Evolutionary conservation across 1,140 invertebrate genomes (phyloP).

Genomic region (Papilio dardanus): DNA sequence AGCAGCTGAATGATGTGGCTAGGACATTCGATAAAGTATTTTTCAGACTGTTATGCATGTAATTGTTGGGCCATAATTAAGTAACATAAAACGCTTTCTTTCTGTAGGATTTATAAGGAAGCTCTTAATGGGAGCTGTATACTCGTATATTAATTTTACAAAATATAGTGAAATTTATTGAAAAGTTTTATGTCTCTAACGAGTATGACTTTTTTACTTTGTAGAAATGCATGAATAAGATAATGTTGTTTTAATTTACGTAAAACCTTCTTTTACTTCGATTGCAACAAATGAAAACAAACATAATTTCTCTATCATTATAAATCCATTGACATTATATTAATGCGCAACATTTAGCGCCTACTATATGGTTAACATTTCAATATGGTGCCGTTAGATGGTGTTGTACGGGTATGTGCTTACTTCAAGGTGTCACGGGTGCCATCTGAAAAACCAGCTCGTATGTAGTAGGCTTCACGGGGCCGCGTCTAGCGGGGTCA

Average conservation of each 20-base stretch:
- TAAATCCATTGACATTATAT: slow-evolving; percentile 1
- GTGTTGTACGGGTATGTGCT: slow-evolving; percentile 16
- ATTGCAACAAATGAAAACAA: not conserved
- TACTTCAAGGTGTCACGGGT: slow-evolving; percentile 27
- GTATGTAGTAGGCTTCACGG: slow-evolving; percentile 42
- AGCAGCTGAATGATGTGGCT: not conserved
- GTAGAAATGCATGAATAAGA: not conserved
- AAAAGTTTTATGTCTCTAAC: too few relatives aligned
- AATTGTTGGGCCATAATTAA: not conserved
- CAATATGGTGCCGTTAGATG: slow-evolving; percentile 18
- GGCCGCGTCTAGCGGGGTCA: slow-evolving; percentile 63
- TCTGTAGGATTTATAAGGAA: too few relatives aligned
- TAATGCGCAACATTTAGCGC: not conserved
- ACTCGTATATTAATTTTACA: too few relatives aligned
- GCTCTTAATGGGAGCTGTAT: too few relatives aligned
- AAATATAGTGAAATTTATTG: too few relatives aligned
- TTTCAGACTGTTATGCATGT: not conserved
- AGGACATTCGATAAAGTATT: not conserved
- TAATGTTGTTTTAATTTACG: not conserved
- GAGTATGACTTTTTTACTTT: not conserved
- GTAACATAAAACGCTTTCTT: not conserved
- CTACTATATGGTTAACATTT: slow-evolving; percentile 21
- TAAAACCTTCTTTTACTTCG: not conserved
- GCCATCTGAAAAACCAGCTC: slow-evolving; percentile 38
- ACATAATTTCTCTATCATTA: slow-evolving; percentile 10